Percentiles rank a stretch among this genome's conserved stretches.
Evolutionary conservation across 2,888 invertebrate genomes (phyloP).

Genomic region (Hirtodrosophila histrioides): DNA sequence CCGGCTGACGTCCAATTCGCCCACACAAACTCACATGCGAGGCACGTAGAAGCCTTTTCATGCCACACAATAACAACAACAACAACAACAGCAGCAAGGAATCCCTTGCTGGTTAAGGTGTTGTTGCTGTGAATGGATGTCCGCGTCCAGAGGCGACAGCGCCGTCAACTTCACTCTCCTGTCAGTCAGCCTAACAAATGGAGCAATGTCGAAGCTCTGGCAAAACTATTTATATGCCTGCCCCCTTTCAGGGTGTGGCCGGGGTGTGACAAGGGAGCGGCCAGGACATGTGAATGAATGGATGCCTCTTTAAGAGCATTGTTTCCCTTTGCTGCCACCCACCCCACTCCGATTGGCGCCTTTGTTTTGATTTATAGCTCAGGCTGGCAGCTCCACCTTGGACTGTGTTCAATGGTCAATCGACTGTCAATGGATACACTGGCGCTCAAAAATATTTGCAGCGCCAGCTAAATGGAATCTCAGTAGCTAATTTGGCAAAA

Average conservation of each 20-base stretch:
- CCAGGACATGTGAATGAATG: constrained; percentile 33
- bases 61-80: constrained; percentile 14
- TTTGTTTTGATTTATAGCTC: constrained; percentile 67
- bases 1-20: neutral
- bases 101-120: neutral
- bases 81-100: constrained; percentile 12
- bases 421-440: constrained; percentile 3
- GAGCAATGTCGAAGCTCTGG: constrained; percentile 36
- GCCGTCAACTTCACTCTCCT: constrained; percentile 57
- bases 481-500: constrained; percentile 29
- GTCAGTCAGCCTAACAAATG: constrained; percentile 67
- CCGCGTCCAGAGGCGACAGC: constrained; percentile 23
- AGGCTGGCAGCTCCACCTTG: constrained; percentile 20
- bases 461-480: constrained; percentile 62
- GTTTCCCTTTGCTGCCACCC: constrained; percentile 35
- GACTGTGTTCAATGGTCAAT: neutral
- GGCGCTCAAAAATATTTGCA: constrained; percentile 54
- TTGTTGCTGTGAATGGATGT: constrained; percentile 22
- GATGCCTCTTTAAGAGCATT: constrained; percentile 47
- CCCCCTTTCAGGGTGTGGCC: constrained; percentile 6
- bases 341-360: constrained; percentile 20
- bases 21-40: constrained; percentile 27
- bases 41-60: constrained; percentile 57
- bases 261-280: constrained; percentile 23
- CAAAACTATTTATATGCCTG: constrained; percentile 67